These are phyloP conservation scores for Hippocampus barbouri DNA, from an alignment of 2,113 vertebrate species.

Conservation along the genomic window DNA sequence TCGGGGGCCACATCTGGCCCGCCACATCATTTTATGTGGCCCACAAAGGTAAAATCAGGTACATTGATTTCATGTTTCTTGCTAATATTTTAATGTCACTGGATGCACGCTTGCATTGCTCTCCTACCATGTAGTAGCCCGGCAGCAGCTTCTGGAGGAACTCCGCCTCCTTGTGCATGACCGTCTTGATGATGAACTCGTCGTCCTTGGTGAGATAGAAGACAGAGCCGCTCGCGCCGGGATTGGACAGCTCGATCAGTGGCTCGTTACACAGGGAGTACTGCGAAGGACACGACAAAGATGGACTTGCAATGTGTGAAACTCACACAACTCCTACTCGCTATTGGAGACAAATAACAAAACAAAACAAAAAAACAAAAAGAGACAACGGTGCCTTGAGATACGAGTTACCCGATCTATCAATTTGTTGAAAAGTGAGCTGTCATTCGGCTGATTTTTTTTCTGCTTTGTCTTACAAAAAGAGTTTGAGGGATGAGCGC, in stretches of 20 bases:
- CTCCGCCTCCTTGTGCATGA: conserved; percentile 98
- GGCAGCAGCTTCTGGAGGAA: conserved; percentile 97
- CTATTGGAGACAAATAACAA: no score
- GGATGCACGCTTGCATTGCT: not conserved
- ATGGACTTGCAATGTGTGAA: not conserved
- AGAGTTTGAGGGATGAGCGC: no score
- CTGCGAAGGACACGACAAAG: conserved; percentile 55
- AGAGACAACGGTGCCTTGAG: no score
- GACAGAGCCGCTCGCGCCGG: conserved; percentile 93
- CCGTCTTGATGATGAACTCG: conserved; percentile 98
- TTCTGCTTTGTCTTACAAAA: no score
- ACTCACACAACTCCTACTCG: not conserved
- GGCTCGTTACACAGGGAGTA: conserved; percentile 96
- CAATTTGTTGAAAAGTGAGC: no score
- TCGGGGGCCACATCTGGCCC: no score
- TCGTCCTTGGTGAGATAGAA: conserved; percentile 97
- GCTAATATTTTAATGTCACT: not conserved
- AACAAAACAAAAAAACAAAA: no score
- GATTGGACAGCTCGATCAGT: conserved; percentile 95
- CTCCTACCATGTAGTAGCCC: conserved; percentile 84
- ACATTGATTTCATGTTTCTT: not conserved
- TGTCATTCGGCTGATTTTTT: no score
- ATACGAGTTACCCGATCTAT: no score
- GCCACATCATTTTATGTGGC: no score
- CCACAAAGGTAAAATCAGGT: no score